A percentile compares a stretch with the other conserved stretches of the same genome.
These are phyloP conservation scores for Agelastica alni DNA, from an alignment of 2,888 invertebrate species.

Conservation along the genomic window DNA sequence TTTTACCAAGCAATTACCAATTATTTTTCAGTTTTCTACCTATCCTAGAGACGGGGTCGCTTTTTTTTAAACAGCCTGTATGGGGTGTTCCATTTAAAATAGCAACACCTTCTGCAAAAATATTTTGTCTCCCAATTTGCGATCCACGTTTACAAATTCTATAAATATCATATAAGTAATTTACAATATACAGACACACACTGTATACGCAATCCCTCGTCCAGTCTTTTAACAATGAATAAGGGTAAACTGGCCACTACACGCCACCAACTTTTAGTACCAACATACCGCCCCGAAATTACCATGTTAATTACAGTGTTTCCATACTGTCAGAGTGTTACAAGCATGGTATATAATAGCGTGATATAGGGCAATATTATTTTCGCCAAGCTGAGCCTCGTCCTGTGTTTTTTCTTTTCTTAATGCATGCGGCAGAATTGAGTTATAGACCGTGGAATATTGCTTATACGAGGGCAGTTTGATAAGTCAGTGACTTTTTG, in stretches of 20 bases:
- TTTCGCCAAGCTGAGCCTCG: slow-evolving; percentile 37
- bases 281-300: slow-evolving; percentile 58
- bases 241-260: slow-evolving; percentile 53
- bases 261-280: slow-evolving; percentile 56
- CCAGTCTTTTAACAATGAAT: slow-evolving; percentile 9
- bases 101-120: too few species aligned
- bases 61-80: too few species aligned
- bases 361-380: slow-evolving; percentile 52
- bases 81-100: too few species aligned
- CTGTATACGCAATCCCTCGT: neutral
- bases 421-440: slow-evolving; percentile 1
- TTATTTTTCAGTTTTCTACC: too few species aligned
- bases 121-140: too few species aligned
- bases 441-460: slow-evolving; percentile 14
- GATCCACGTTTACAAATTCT: too few species aligned
- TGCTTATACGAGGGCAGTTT: too few species aligned
- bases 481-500: too few species aligned
- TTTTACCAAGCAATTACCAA: too few species aligned
- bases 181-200: too few species aligned
- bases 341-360: slow-evolving; percentile 40
- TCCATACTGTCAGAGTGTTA: slow-evolving; percentile 47
- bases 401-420: slow-evolving; percentile 17
- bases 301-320: slow-evolving; percentile 57
- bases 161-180: too few species aligned
- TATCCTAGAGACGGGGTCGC: too few species aligned